Percentiles rank a stretch among this genome's conserved stretches.
Conservation (phyloP, 2,888 invertebrate species). For the Agapetus fuscipes region DNA sequence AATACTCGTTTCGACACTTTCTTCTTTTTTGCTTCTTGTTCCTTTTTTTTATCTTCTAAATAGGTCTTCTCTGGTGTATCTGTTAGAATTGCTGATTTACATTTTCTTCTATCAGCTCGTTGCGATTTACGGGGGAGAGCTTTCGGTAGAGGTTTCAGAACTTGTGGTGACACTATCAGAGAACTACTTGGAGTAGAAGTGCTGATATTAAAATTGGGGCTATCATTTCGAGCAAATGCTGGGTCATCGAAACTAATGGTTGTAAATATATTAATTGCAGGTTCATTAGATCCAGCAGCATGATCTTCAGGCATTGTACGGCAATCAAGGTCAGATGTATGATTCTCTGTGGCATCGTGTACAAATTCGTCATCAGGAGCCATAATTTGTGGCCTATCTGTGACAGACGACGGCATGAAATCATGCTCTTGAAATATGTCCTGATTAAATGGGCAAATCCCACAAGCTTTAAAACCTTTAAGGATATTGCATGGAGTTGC, state of each 20-base stretch:
- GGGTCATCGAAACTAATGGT: neutral
- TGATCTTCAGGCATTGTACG: neutral
- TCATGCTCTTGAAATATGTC: slow-evolving; percentile 18
- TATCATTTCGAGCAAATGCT: neutral
- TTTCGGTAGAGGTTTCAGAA: slow-evolving; percentile 14
- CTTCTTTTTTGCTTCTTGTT: too few relatives aligned
- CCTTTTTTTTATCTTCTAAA: too few relatives aligned
- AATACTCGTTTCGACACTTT: too few relatives aligned
- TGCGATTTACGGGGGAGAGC: slow-evolving; percentile 8
- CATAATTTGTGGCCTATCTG: slow-evolving; percentile 5
- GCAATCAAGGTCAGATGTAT: neutral
- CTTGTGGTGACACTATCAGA: slow-evolving; percentile 7
- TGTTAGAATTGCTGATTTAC: too few relatives aligned
- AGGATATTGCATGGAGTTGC: slow-evolving; percentile 16
- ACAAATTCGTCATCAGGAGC: slow-evolving; percentile 4
- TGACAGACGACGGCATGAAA: slow-evolving; percentile 9
- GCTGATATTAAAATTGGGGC: slow-evolving; percentile 12
- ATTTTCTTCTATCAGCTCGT: slow-evolving; percentile 16
- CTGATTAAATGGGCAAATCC: slow-evolving; percentile 17
- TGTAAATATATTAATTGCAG: neutral
- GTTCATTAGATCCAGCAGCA: neutral
- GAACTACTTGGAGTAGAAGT: slow-evolving; percentile 6
- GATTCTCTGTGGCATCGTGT: slow-evolving; percentile 3
- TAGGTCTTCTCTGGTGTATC: too few relatives aligned
- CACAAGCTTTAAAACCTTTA: slow-evolving; percentile 15